These are phyloP conservation scores for Psix sp. DNA, from an alignment of 1,140 invertebrate species.

Conservation along the genomic window DNA sequence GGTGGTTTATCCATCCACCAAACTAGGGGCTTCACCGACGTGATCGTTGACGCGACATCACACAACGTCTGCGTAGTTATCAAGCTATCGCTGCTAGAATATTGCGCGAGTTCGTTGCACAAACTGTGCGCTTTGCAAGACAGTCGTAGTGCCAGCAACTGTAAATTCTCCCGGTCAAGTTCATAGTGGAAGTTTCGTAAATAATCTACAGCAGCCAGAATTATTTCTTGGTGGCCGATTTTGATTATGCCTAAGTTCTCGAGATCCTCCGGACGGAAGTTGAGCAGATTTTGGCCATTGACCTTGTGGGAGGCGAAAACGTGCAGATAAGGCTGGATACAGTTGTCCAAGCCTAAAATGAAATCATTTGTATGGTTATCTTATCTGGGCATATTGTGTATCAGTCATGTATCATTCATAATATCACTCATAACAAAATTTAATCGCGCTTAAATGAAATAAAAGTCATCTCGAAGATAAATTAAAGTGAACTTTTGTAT, in stretches of 20 bases:
- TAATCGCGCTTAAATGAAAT: too few relatives aligned
- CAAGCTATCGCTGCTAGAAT: conserved; percentile 79
- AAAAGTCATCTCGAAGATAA: too few relatives aligned
- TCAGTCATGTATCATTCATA: too few relatives aligned
- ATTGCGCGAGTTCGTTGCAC: conserved; percentile 82
- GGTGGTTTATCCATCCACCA: conserved; percentile 90
- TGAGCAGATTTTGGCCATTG: conserved; percentile 88
- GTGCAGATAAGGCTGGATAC: conserved; percentile 87
- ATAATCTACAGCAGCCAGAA: conserved; percentile 93
- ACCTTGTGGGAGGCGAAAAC: conserved; percentile 88
- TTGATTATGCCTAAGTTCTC: conserved; percentile 89
- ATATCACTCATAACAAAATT: too few relatives aligned
- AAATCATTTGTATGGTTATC: too few relatives aligned
- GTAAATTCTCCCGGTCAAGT: conserved; percentile 92
- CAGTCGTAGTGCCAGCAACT: conserved; percentile 89
- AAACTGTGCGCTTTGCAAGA: conserved; percentile 90
- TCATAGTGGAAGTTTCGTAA: conserved; percentile 94
- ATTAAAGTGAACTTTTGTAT: too few relatives aligned
- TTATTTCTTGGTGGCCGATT: conserved; percentile 94
- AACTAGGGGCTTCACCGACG: conserved; percentile 90
- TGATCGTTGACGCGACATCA: conserved; percentile 89
- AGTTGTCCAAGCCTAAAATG: conserved; percentile 85
- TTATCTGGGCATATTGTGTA: too few relatives aligned
- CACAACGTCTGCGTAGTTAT: conserved; percentile 89
- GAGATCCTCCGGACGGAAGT: conserved; percentile 89